Base-by-base conservation (phyloP, 1,140 invertebrate species). In the Potamilus streckersoni region DNA sequence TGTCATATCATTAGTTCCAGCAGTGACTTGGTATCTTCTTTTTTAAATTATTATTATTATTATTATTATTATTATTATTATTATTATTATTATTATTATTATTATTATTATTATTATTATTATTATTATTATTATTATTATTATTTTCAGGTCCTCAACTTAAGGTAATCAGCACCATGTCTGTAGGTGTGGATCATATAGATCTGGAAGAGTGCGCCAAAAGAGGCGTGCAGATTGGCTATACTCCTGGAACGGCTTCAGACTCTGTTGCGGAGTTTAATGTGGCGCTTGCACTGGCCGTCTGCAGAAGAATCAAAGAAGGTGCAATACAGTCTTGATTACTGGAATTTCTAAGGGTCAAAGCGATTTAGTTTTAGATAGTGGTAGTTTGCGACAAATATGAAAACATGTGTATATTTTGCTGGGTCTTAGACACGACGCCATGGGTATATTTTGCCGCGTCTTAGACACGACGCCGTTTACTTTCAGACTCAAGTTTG, bases 221-320 rank as follows among this genome's bases (percentile, higher is more conserved):
- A 77, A 77, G 87, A 67, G 84, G 83, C 55, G 88, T 92, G 31
- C 69, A 78, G 20, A 86, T 93, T 68, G 97, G 97, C 1, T 96
- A 96, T 83, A 98, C 97, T 6, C 97, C 97, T 3, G 93, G 94
- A 84, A 94, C 97, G 16, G 89, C 98, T 15, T 98, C 96, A 1
- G 95, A 97, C 91, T 95, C 96, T 5, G 96, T 95, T 17, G 96
- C 96, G 19, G 97, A 99, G 90, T 89, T 98, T 19, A 95, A 95
- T 15, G 91, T 98, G 4, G 92, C 94, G 5, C 89, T 98, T 5
- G 87, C 97, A 16, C 88, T 97, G 74, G 93, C 95, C 13, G 95
- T 95, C 4, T 93, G 94, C 23, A 92, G 97, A 59, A 92, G 95
- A 75, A 88, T 98, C 2, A 92, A 96, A 61, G 96, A 97, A 92